phyloP scores from a whole-genome alignment of 2,113 vertebrate genomes.

The Tachysurus vachellii region DNA sequence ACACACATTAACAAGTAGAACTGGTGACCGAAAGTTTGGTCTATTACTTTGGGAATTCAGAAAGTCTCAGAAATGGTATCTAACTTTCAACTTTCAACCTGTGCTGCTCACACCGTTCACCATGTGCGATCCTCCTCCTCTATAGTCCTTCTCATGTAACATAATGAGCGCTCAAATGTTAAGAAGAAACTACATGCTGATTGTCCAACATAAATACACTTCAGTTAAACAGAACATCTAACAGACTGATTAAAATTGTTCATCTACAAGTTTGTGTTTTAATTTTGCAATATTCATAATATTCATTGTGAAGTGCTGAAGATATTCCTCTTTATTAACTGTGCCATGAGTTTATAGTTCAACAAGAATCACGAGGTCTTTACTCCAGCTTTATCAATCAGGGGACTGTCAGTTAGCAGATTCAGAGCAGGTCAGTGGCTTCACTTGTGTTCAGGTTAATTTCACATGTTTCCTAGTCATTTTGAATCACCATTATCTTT shows the following conservation, averaged over 20 bases:
- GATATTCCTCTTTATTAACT: background rate
- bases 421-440: background rate
- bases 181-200: background rate
- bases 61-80: no score
- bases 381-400: conserved; percentile 24
- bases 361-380: conserved; percentile 35
- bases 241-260: background rate
- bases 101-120: no score
- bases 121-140: no score
- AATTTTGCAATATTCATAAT: background rate
- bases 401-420: conserved; percentile 31
- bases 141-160: no score
- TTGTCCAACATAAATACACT: no score
- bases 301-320: background rate
- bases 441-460: background rate
- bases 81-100: no score
- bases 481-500: conserved; percentile 44
- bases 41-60: no score
- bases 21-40: no score
- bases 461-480: conserved; percentile 26
- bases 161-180: background rate
- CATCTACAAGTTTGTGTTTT: background rate
- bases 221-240: no score
- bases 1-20: no score
- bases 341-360: background rate